Percentiles rank a stretch among this genome's conserved stretches.
Evolutionary conservation across 92 coral and sea anemone species (phyloP).

Genomic region (Plumapathes pennacea): DNA sequence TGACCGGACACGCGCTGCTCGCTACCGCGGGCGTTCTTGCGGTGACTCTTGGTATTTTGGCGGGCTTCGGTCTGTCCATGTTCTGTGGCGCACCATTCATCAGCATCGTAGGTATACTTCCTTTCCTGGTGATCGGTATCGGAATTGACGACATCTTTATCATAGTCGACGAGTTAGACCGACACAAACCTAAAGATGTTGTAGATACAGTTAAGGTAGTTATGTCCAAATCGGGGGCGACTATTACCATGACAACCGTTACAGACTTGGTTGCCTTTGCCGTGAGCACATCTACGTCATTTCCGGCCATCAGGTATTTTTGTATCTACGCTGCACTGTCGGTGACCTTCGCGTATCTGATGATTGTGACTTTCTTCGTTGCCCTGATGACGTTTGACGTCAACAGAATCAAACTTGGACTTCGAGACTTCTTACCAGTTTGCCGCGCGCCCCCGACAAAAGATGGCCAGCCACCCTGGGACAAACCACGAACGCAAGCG

Average conservation of each 20-base stretch:
- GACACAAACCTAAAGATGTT: too few relatives aligned
- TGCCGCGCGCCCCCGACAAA: conserved; percentile 30
- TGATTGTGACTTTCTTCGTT: conserved; percentile 65
- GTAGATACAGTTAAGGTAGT: conserved; percentile 47
- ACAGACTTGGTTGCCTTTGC: conserved; percentile 88
- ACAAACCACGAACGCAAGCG: conserved; percentile 34
- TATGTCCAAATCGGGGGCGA: conserved; percentile 79
- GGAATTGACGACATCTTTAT: conserved; percentile 77
- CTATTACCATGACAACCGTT: conserved; percentile 86
- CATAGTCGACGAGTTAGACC: conserved; percentile 62
- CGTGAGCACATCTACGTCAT: conserved; percentile 73
- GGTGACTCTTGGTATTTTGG: conserved; percentile 52
- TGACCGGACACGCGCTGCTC: conserved; percentile 65
- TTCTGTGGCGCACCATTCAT: conserved; percentile 54
- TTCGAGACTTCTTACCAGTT: conserved; percentile 53
- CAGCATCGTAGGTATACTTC: conserved; percentile 61
- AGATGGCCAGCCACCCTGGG: conserved; percentile 31
- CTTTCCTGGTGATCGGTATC: conserved; percentile 67
- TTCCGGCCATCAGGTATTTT: conserved; percentile 69
- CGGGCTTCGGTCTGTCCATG: conserved; percentile 65
- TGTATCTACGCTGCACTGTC: conserved; percentile 69
- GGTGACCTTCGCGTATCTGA: conserved; percentile 44
- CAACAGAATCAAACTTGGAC: conserved; percentile 57
- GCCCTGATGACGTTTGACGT: conserved; percentile 65
- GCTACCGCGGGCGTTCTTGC: conserved; percentile 54